Evolutionary conservation across 2,797 vertebrate species (phyloP).

Genomic region (Oreochromis mossambicus): DNA sequence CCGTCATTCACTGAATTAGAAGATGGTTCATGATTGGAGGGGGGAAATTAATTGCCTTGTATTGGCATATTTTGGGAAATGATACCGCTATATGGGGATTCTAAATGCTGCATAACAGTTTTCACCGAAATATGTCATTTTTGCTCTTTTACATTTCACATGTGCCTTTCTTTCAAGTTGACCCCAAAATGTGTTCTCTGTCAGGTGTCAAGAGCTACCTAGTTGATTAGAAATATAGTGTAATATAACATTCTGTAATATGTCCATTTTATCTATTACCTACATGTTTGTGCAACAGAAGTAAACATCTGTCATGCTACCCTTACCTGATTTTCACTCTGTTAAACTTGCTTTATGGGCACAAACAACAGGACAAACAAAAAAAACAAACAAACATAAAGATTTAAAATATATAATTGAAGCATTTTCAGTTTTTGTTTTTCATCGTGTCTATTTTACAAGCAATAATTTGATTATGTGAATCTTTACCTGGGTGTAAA

Average conservation of each 20-base stretch:
- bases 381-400: background rate
- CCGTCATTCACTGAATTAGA: rapidly evolving
- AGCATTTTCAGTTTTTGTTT: background rate
- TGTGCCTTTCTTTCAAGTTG: background rate
- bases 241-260: background rate
- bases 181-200: background rate
- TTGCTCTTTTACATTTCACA: background rate
- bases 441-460: background rate
- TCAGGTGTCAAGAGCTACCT: background rate
- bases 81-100: rapidly evolving
- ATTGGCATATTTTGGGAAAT: background rate
- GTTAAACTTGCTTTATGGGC: background rate
- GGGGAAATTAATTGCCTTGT: background rate
- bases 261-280: rapidly evolving
- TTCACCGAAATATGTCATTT: background rate
- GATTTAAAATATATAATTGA: background rate
- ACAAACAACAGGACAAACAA: background rate
- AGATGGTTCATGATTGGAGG: background rate
- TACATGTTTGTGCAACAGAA: background rate
- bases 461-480: background rate
- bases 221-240: background rate
- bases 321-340: background rate
- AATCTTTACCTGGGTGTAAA: background rate
- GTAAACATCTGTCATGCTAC: background rate
- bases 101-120: background rate